Evolutionary conservation across 1,140 invertebrate species (phyloP).

Genomic region (Lepidurus couesii): DNA sequence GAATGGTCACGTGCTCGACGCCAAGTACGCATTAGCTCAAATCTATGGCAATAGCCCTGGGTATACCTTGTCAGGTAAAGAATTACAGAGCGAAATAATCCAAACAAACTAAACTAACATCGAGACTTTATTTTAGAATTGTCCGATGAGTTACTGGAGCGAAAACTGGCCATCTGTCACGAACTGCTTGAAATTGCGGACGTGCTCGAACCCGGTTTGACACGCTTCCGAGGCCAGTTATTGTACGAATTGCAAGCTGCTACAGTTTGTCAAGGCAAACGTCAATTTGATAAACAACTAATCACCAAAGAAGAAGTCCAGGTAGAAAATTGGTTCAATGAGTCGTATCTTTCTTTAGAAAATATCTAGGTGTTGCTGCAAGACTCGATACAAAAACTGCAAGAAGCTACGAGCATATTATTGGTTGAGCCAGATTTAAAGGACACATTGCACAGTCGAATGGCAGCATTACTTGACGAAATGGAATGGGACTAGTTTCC

Average conservation of each 20-base stretch:
- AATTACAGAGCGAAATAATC: background rate
- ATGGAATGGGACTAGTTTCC: constrained; percentile 5
- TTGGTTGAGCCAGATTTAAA: constrained; percentile 16
- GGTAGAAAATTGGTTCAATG: background rate
- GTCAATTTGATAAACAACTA: constrained; percentile 21
- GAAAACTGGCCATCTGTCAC: constrained; percentile 59
- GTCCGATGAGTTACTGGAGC: constrained; percentile 49
- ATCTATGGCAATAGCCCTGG: constrained; percentile 57
- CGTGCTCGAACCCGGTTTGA: constrained; percentile 60
- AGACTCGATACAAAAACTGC: background rate
- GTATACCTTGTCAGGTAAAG: constrained; percentile 44
- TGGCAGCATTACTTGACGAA: background rate
- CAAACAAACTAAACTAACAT: background rate
- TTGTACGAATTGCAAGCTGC: constrained; percentile 56
- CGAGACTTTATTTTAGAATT: constrained; percentile 47
- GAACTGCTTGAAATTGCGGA: constrained; percentile 58
- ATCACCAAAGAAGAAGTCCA: constrained; percentile 22
- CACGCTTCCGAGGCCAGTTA: constrained; percentile 56
- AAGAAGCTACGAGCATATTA: constrained; percentile 26
- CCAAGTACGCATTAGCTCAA: constrained; percentile 59
- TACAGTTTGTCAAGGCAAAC: constrained; percentile 14
- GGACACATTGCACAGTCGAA: constrained; percentile 24
- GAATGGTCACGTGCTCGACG: constrained; percentile 58
- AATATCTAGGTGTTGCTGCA: background rate
- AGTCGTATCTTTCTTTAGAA: background rate